phyloP scores from a whole-genome alignment of 37 sponge, comb jelly and placozoan species.

The Crambe crambe region DNA sequence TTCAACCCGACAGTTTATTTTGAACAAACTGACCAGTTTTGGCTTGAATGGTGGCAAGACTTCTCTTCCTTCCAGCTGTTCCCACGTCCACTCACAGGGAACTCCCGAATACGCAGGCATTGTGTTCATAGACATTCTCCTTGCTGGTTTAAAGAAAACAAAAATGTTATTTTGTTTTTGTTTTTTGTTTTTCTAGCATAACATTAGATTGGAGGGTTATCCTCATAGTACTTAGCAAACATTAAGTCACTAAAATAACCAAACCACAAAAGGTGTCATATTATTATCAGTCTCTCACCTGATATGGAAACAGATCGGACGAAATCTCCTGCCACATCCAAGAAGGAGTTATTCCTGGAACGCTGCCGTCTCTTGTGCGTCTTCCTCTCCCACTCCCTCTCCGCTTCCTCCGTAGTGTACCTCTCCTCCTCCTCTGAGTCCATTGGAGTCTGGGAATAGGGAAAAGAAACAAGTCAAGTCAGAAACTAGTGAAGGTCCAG shows the following conservation, averaged over 20 bases:
- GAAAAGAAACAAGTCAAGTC: neutral
- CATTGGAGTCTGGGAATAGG: constrained; percentile 6
- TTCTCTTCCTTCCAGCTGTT: constrained; percentile 41
- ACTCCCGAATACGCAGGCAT: constrained; percentile 13
- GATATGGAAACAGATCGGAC: constrained; percentile 26
- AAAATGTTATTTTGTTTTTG: neutral
- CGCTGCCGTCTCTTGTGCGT: constrained; percentile 11
- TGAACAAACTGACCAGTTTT: constrained; percentile 51
- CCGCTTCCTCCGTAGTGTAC: constrained; percentile 37
- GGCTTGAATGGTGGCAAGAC: constrained; percentile 73
- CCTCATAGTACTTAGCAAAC: neutral
- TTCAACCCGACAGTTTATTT: too few species aligned
- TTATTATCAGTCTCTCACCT: constrained; percentile 1
- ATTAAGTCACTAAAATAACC: neutral
- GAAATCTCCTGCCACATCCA: constrained; percentile 17
- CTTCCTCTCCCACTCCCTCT: constrained; percentile 36
- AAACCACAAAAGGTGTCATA: neutral
- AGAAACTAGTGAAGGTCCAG: neutral
- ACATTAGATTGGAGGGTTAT: neutral
- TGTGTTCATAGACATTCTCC: neutral
- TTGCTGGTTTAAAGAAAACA: neutral
- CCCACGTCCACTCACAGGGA: constrained; percentile 80
- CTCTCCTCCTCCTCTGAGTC: constrained; percentile 28
- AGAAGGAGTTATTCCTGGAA: neutral
- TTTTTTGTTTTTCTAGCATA: neutral